Conservation (phyloP, 2,797 vertebrate genomes). For the Acipenser ruthenus region DNA sequence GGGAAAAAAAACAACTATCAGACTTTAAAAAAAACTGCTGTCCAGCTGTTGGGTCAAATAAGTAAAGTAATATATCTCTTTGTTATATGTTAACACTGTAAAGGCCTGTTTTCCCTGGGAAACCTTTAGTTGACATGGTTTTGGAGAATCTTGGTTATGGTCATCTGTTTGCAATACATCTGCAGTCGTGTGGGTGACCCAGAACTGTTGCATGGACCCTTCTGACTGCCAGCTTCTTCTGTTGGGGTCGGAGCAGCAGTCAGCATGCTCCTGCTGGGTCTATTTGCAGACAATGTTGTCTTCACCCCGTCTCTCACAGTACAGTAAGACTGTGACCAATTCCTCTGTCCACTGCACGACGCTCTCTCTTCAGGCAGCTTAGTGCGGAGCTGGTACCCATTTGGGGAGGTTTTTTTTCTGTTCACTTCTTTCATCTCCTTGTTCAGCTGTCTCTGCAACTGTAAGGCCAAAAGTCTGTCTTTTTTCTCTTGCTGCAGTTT, state of each 20-base stretch:
- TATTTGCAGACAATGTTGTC: background rate
- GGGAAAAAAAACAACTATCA: no score
- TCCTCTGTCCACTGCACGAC: no score
- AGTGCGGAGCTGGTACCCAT: slow-evolving; percentile 66
- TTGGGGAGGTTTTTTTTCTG: slow-evolving; percentile 73
- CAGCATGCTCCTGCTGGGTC: background rate
- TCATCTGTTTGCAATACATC: slow-evolving; percentile 39
- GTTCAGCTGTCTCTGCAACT: slow-evolving; percentile 73
- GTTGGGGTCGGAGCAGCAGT: background rate
- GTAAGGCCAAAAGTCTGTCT: slow-evolving; percentile 71
- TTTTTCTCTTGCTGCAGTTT: slow-evolving; percentile 74
- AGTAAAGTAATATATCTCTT: no score
- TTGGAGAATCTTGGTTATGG: slow-evolving; percentile 45
- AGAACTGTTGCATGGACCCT: no score
- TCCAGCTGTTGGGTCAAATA: no score
- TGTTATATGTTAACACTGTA: no score
- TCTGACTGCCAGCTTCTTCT: background rate
- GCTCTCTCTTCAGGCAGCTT: slow-evolving; percentile 14
- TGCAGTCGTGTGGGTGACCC: slow-evolving; percentile 2
- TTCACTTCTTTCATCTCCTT: slow-evolving; percentile 57
- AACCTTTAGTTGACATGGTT: background rate
- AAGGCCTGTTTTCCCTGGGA: no score
- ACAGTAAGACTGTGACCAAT: background rate
- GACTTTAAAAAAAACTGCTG: no score
- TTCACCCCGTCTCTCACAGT: background rate